These are phyloP conservation scores for Ginglymostoma cirratum DNA, from an alignment of 2,113 vertebrate genomes.

Conservation along the genomic window DNA sequence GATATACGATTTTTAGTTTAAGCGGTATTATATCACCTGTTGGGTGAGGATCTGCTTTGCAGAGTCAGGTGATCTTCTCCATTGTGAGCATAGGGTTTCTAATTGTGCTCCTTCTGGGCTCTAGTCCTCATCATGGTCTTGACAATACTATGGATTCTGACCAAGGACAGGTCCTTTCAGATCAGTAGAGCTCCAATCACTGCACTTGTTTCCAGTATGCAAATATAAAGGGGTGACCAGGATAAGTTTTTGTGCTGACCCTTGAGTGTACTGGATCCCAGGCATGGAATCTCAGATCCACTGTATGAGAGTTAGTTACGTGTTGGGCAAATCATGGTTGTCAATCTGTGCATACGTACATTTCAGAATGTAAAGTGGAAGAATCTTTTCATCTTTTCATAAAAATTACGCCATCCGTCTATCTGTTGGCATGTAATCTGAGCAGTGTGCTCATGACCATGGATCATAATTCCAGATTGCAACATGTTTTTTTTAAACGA, in stretches of 20 bases:
- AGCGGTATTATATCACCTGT: neutral
- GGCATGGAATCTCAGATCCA: neutral
- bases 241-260: neutral
- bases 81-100: neutral
- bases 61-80: neutral
- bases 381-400: no score
- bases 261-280: neutral
- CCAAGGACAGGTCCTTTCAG: neutral
- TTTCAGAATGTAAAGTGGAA: no score
- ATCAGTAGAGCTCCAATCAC: neutral
- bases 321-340: no score
- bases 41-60: neutral
- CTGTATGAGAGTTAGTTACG: neutral
- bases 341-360: no score
- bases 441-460: no score
- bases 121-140: neutral
- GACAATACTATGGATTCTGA: neutral
- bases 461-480: no score
- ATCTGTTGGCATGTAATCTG: no score
- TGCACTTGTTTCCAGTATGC: neutral
- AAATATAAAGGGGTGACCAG: neutral
- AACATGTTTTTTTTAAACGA: no score
- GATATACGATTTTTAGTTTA: neutral
- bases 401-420: no score
- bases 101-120: neutral